phyloP scores from a whole-genome alignment of 1,140 invertebrate species.

The Cheumatopsyche charites region DNA sequence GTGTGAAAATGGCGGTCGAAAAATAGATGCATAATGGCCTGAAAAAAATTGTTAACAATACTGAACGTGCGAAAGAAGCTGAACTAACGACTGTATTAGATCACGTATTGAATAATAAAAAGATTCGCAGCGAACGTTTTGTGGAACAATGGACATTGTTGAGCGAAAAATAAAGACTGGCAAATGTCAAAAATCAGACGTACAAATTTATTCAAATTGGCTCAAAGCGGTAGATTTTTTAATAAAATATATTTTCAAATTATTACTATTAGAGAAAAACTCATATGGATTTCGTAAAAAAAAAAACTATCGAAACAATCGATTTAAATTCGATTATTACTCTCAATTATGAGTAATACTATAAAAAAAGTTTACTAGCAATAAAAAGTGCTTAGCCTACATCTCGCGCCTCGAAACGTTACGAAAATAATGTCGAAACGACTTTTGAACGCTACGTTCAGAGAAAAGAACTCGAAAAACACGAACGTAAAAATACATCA shows the following conservation, averaged over 20 bases:
- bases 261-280: too few species aligned
- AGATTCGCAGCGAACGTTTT: constrained; percentile 14
- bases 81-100: background rate
- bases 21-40: background rate
- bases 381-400: constrained; percentile 13
- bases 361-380: background rate
- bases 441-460: background rate
- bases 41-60: constrained; percentile 8
- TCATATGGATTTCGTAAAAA: too few species aligned
- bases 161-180: background rate
- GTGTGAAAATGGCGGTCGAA: too few species aligned
- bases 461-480: constrained; percentile 2
- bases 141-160: constrained; percentile 11
- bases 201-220: background rate
- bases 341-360: too few species aligned
- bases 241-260: too few species aligned
- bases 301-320: too few species aligned
- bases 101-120: constrained; percentile 4
- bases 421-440: constrained; percentile 26
- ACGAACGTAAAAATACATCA: constrained; percentile 5
- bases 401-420: background rate
- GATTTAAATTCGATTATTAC: too few species aligned
- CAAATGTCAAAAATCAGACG: background rate
- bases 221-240: background rate
- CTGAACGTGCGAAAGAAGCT: constrained; percentile 6